Evolutionary conservation across 2,888 invertebrate species (phyloP), one percentile per base, ranked within the genome.

Genomic region (Tetropium fuscum): DNA sequence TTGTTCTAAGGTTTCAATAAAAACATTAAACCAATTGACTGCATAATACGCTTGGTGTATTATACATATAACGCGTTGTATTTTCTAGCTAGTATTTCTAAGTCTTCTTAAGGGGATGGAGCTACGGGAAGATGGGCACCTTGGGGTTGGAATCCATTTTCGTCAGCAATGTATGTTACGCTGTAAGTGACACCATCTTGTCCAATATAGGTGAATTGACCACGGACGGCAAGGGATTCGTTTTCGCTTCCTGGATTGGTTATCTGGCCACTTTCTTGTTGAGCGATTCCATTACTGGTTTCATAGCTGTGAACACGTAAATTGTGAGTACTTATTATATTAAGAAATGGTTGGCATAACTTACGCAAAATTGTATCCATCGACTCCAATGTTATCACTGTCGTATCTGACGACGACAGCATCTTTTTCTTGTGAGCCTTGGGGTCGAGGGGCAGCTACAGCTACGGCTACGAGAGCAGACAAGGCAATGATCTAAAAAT

Each of bases 221-320:
- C 90, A 30, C 83, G 84, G 8, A 90, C 85, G 6, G 84, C 83
- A 19, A 89, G 84, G 13, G 87, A 84, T 73, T 88, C 86, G 54
- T 88, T 86, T 27, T 89, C 88, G 1, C 86, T 86, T n/a, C 89
- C 87, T 1, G 85, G 84, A 77, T 90, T 88, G 62, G 83, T 80
- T 30, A 90, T 78, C 36, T 83, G 82, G 0, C 85, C 90, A 71
- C 87, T 84, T 74, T 90, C 90, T 60, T 86, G 82, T 8, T 87
- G 84, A 2, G 86, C 84, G 19, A 64, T 62, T 20, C 89, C 89
- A 68, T 89, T 88, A 71, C 88, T 89, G 2, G 89, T 86, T 72
- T 88, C 88, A 66, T 84, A 89, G 18, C 89, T 86, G 80, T 57
- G 72, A 32, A 32, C 10, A 11, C n/a, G 13, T 32, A 30, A 10